Conservation (phyloP, 2,113 vertebrate genomes). For the Rhinogobius similis region DNA sequence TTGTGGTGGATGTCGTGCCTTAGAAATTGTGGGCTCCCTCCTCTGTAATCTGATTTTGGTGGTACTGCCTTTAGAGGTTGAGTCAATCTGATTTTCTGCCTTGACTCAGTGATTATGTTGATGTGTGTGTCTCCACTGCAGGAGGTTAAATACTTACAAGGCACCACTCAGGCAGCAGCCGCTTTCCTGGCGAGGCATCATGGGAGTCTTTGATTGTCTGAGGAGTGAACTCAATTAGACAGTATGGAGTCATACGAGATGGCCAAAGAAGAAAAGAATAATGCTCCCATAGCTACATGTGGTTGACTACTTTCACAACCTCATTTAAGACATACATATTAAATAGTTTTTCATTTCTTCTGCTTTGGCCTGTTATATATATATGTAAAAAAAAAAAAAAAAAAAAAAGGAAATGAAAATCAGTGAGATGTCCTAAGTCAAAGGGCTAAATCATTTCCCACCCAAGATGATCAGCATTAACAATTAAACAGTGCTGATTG, state of each 20-base stretch:
- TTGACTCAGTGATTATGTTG: slow-evolving; percentile 66
- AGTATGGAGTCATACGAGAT: slow-evolving; percentile 60
- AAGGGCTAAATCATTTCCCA: slow-evolving; percentile 39
- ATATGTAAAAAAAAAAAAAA: slow-evolving; percentile 44
- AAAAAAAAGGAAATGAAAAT: slow-evolving; percentile 10
- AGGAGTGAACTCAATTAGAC: slow-evolving; percentile 67
- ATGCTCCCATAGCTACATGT: slow-evolving; percentile 42
- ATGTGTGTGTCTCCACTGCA: slow-evolving; percentile 50
- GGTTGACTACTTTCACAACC: slow-evolving; percentile 33
- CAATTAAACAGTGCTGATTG: slow-evolving; percentile 66
- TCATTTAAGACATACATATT: neutral
- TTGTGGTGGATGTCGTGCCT: slow-evolving; percentile 66
- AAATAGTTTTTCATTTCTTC: slow-evolving; percentile 25
- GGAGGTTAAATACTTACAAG: slow-evolving; percentile 72
- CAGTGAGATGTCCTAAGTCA: slow-evolving; percentile 13
- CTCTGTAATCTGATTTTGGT: slow-evolving; percentile 79
- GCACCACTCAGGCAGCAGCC: slow-evolving; percentile 66
- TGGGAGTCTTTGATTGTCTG: slow-evolving; percentile 68
- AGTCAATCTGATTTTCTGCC: slow-evolving; percentile 76
- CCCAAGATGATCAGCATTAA: slow-evolving; percentile 48
- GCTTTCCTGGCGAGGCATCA: slow-evolving; percentile 56
- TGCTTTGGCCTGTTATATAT: neutral
- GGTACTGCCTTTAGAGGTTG: slow-evolving; percentile 68
- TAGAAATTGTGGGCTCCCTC: slow-evolving; percentile 68
- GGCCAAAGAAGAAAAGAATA: slow-evolving; percentile 18